Percentiles rank a stretch among this genome's conserved stretches.
Conservation (phyloP, 2,797 vertebrate species). For the Eospalax fontanierii region DNA sequence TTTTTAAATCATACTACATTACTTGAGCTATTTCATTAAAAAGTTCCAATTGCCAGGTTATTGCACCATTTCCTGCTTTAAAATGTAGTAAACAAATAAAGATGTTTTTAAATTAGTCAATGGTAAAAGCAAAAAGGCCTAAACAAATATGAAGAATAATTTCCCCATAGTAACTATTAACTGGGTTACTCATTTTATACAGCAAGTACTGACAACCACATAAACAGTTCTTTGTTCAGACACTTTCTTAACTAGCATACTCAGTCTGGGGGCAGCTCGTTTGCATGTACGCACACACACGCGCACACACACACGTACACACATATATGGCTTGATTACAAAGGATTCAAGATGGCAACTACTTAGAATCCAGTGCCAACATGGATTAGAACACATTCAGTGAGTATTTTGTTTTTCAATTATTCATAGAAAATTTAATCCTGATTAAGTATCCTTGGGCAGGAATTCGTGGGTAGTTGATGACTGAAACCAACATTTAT, state of each 20-base stretch:
- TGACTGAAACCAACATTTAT: conserved; percentile 92
- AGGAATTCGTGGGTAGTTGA: conserved; percentile 92
- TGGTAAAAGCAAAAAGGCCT: conserved; percentile 57
- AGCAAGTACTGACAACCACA: conserved; percentile 70
- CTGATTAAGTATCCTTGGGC: conserved; percentile 93
- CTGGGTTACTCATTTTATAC: conserved; percentile 72
- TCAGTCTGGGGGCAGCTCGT: conserved; percentile 84
- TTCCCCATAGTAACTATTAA: conserved; percentile 69
- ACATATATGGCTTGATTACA: conserved; percentile 89
- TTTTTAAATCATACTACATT: conserved; percentile 63
- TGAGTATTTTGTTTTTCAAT: conserved; percentile 94
- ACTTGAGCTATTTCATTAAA: conserved; percentile 68
- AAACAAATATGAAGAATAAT: conserved; percentile 62
- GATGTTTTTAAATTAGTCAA: conserved; percentile 38
- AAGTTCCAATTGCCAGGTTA: conserved; percentile 61
- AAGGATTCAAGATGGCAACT: conserved; percentile 91
- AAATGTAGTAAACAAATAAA: conserved; percentile 72
- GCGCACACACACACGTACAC: conserved; percentile 76
- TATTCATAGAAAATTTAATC: conserved; percentile 94
- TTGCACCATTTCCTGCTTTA: conserved; percentile 66
- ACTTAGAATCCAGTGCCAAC: conserved; percentile 91
- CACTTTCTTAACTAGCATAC: conserved; percentile 86
- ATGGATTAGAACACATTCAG: conserved; percentile 92
- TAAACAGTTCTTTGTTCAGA: conserved; percentile 82
- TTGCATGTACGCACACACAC: conserved; percentile 58